Base-by-base conservation (phyloP, 1,140 invertebrate genomes). In the Hypothenemus hampei region DNA sequence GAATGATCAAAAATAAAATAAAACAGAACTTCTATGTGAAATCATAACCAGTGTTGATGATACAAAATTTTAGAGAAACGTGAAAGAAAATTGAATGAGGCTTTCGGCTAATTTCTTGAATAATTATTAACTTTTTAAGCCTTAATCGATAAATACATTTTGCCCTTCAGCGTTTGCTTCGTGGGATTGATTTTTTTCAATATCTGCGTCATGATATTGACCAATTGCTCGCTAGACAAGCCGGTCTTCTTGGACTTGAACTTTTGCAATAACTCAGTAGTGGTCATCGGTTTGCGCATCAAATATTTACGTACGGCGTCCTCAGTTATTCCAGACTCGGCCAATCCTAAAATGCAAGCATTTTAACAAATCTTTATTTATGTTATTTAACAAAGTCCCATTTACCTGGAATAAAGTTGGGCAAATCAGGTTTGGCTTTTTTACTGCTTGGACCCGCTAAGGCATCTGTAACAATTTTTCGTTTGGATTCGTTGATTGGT, bases 241-340 rank as follows among this genome's bases (percentile, higher is more conserved):
- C 91, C 91, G n/a, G 89, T 90, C 64, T 93, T 92, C 69, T 95
- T 95, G 16, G 88, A 89, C 70, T 93, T 95, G 73, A 97, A 96
- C 74, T 97, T 97, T 35, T 93, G 89, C 4, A 97, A 70, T 11
- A 98, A 72, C 69, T 97, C 93, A 1, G 91, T 96, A 0, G 93
- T 89, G 1, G 94, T 97, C 86, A 97, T 95, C 2, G 94, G 94
- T 68, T 97, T 97, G 0, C 95, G 79, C 65, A 89, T 88, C 13
- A 98, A 75, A 72, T 98, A 98, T 13, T 93, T 79, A 15, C 92
- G 77, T 4, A 98, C 92, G 1, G 91, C 87, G 62, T 97, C 94
- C 72, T 98, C 94, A 2, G 89, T 92, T 13, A 96, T 91, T 16
- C 91, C 91, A 62, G 89, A 91, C 65, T 89, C 85, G 67, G 55